Base-by-base conservation (phyloP, 2,113 vertebrate genomes). In the Vimba vimba region DNA sequence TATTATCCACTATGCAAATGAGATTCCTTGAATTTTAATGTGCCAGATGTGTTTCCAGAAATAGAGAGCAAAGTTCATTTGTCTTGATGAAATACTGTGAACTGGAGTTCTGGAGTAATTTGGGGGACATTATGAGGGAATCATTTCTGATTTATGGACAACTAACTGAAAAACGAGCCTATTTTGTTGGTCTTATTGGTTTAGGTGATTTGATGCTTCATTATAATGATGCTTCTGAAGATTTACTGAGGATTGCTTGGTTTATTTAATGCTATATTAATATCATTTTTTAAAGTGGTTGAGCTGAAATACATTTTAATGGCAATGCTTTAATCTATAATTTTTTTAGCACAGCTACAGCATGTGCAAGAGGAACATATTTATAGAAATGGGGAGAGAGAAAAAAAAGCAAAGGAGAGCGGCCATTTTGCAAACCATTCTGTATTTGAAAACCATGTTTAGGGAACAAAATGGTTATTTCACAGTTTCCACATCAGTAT, bases 21-120 rank as follows among this genome's bases (percentile, higher is more conserved):
- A 43, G 77, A 39, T 62, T 43, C 21, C 33, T 62, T 62, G 77
- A 8, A 60, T 79, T 43, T 39, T 27, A 79, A 62, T 60, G 36
- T 25, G 39, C n/a, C 36, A 66, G 59, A 64, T 81, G 39, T 64
- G 59, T 39, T 81, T 66, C 36, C n/a, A 64, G 15, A 43, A 64
- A 62, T 64, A 27, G 52, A 21, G 59, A 27, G 39, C 79, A 66
- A 80, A 81, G 59, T 81, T 50, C 2, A 30, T 30, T 66, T 47
- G 60, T 81, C 79, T 66, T 81, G n/a, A 66, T 45, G 59, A 80
- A 80, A 64, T 25, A 23, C n/a, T 64, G 39, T 62, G 6, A 62
- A 60, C 77, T 79, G 55, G 55, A 60, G 23, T 23, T 62, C 39
- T 60, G 36, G 23, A 50, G 39, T 15, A 66, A 64, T 62, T 39